A percentile compares a stretch with the other conserved stretches of the same genome.
These are phyloP conservation scores for Temnothorax unifasciatus DNA, from an alignment of 2,888 invertebrate genomes.

Conservation along the genomic window DNA sequence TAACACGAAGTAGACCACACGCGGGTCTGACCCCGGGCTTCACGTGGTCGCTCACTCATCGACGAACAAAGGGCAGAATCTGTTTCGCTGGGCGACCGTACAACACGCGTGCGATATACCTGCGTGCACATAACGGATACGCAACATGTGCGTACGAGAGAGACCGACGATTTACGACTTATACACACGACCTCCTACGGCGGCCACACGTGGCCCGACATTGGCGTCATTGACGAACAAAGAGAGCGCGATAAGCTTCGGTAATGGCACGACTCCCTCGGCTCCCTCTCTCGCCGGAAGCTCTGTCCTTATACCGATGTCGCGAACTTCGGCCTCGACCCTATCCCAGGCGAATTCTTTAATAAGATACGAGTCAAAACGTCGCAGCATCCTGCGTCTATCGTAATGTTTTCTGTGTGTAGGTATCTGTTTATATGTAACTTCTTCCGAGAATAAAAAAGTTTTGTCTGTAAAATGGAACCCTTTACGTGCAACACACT, in stretches of 20 bases:
- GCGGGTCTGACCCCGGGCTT: slow-evolving; percentile 53
- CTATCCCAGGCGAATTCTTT: slow-evolving; percentile 12
- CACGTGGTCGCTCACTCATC: slow-evolving; percentile 59
- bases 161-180: slow-evolving; percentile 24
- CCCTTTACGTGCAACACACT: background rate
- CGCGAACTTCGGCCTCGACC: slow-evolving; percentile 33
- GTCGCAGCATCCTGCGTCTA: background rate
- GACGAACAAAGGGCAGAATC: slow-evolving; percentile 67
- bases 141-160: slow-evolving; percentile 6
- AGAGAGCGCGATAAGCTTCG: slow-evolving; percentile 40
- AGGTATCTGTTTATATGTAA: background rate
- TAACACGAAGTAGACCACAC: slow-evolving; percentile 65
- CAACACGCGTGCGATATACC: slow-evolving; percentile 51
- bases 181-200: slow-evolving; percentile 14
- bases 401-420: background rate
- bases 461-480: background rate
- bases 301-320: slow-evolving; percentile 18
- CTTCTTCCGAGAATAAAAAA: background rate
- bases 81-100: slow-evolving; percentile 56
- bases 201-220: slow-evolving; percentile 47
- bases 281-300: slow-evolving; percentile 14
- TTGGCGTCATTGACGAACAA: slow-evolving; percentile 48
- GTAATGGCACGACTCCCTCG: slow-evolving; percentile 3
- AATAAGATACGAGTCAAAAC: slow-evolving; percentile 14
- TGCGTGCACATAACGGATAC: slow-evolving; percentile 40